Conservation (phyloP, 2,113 vertebrate species). For the Boulengeromyrus knoepffleri region DNA sequence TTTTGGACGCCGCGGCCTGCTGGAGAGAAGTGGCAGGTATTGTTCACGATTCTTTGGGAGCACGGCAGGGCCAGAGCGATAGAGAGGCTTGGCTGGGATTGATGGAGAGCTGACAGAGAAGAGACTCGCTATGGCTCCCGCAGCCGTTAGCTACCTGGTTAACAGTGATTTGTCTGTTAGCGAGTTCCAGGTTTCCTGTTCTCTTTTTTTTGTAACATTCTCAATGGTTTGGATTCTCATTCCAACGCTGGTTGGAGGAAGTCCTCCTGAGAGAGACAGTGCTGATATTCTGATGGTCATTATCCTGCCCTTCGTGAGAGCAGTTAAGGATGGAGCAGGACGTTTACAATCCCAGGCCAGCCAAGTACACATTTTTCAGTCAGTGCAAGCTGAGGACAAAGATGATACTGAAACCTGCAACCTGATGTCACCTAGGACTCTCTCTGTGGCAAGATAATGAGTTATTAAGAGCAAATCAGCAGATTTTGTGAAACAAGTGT, state of each 20-base stretch:
- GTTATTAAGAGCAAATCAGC: slow-evolving; percentile 8
- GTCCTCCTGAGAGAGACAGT: background rate
- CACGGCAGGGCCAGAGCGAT: background rate
- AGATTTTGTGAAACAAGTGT: background rate
- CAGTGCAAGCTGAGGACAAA: background rate
- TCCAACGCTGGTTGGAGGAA: background rate
- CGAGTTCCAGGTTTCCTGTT: background rate
- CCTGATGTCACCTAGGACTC: slow-evolving; percentile 16
- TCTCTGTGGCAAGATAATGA: background rate
- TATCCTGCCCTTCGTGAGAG: background rate
- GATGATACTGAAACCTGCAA: background rate
- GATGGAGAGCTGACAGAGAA: background rate
- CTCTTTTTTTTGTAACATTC: background rate
- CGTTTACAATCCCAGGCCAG: background rate
- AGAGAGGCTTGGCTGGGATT: slow-evolving; percentile 1
- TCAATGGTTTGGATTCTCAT: background rate
- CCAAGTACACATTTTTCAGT: background rate
- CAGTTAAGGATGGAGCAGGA: background rate
- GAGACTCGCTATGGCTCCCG: too few relatives aligned
- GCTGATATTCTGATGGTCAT: background rate
- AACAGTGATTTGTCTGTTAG: background rate
- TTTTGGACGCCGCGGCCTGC: background rate
- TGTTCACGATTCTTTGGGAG: background rate
- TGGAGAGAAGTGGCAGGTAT: slow-evolving; percentile 12
- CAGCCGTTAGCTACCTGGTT: background rate